Conservation (phyloP, 2,797 vertebrate species). For the Micromesistius poutassou region DNA sequence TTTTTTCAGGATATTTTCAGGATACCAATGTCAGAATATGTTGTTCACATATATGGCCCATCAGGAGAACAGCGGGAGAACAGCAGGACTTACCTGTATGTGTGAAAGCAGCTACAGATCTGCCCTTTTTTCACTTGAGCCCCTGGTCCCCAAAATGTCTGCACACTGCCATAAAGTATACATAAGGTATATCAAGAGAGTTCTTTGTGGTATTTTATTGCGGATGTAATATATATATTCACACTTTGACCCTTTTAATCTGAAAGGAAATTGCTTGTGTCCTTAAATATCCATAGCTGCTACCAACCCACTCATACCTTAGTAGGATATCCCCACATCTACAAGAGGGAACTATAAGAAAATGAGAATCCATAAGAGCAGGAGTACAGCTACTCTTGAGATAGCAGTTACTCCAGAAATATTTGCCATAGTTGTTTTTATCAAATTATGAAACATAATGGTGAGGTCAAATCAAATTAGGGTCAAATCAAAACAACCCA, state of each 20-base stretch:
- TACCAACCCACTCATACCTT: not conserved
- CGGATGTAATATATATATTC: not conserved
- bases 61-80: too few species aligned
- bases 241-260: not conserved
- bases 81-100: too few species aligned
- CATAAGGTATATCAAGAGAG: too few species aligned
- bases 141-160: too few species aligned
- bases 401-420: not conserved
- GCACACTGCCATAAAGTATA: too few species aligned
- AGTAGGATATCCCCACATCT: not conserved
- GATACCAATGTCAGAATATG: too few species aligned
- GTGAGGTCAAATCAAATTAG: not conserved
- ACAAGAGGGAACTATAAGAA: not conserved
- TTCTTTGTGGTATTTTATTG: not conserved
- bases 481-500: not conserved
- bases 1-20: too few species aligned
- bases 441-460: not conserved
- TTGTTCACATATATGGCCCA: too few species aligned
- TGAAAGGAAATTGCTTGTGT: not conserved
- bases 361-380: not conserved
- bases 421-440: not conserved
- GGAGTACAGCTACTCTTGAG: not conserved
- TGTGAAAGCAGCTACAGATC: too few species aligned
- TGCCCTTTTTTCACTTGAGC: too few species aligned
- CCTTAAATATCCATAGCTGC: not conserved